These are phyloP conservation scores for Himalopsyche kuldschensis DNA, from an alignment of 2,888 invertebrate species.

Conservation along the genomic window DNA sequence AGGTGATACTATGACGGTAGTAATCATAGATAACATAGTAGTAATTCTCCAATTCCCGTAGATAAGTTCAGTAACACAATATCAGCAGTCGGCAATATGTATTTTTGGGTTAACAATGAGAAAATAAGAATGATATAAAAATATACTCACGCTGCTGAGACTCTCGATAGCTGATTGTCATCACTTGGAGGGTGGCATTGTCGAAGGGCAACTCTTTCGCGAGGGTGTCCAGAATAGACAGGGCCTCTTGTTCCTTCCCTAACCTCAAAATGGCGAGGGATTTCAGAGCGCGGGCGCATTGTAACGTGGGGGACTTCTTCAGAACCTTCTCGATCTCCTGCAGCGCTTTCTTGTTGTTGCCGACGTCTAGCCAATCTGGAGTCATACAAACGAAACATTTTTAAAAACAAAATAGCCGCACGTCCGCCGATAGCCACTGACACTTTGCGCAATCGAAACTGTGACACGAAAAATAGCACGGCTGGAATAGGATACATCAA, in stretches of 20 bases:
- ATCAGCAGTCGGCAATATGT: no score
- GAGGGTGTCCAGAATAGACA: slow-evolving; percentile 72
- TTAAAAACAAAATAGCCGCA: background rate
- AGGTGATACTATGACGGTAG: background rate
- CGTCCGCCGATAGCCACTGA: background rate
- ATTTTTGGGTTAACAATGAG: no score
- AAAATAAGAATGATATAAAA: background rate
- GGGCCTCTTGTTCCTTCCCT: slow-evolving; percentile 81
- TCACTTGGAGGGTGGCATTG: slow-evolving; percentile 91
- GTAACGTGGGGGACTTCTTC: slow-evolving; percentile 86
- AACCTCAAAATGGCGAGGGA: slow-evolving; percentile 87
- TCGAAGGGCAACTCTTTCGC: slow-evolving; percentile 83
- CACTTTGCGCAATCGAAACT: background rate
- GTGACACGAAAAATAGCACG: background rate
- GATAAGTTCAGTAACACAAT: no score
- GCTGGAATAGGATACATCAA: background rate
- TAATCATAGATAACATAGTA: no score
- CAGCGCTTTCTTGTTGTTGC: slow-evolving; percentile 94
- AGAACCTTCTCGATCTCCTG: slow-evolving; percentile 96
- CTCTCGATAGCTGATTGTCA: slow-evolving; percentile 94
- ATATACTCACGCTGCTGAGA: slow-evolving; percentile 74
- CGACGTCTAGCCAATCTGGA: slow-evolving; percentile 91
- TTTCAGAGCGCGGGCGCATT: slow-evolving; percentile 90
- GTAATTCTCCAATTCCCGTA: no score
- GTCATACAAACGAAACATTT: slow-evolving; percentile 29